phyloP scores from a whole-genome alignment of 2,888 invertebrate genomes.

The Cabera pusaria region DNA sequence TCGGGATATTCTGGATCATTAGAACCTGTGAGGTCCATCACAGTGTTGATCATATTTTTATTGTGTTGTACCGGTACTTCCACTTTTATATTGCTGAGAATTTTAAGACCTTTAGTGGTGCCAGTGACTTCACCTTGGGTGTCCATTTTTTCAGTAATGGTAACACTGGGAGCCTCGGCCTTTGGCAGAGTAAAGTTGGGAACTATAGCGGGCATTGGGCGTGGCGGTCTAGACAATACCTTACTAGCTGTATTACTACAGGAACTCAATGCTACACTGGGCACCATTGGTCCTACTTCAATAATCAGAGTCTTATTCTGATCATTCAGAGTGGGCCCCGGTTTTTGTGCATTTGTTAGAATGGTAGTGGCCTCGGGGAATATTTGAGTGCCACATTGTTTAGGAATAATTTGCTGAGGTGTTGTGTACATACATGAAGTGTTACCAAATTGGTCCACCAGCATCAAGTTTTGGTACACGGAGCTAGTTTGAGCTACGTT shows the following conservation, averaged over 20 bases:
- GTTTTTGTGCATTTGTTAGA: slow-evolving; percentile 46
- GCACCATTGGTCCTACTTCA: slow-evolving; percentile 66
- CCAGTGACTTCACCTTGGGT: slow-evolving; percentile 50
- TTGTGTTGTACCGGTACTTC: slow-evolving; percentile 77
- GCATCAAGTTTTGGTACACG: slow-evolving; percentile 77
- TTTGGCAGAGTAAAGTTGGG: slow-evolving; percentile 27
- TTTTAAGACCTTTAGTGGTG: slow-evolving; percentile 70
- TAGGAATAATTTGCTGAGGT: slow-evolving; percentile 60
- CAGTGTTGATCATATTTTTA: slow-evolving; percentile 72
- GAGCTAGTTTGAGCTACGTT: slow-evolving; percentile 66
- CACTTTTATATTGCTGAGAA: slow-evolving; percentile 79
- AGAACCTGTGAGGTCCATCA: slow-evolving; percentile 71
- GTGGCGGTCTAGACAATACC: slow-evolving; percentile 9
- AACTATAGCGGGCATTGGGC: slow-evolving; percentile 17
- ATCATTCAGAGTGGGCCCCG: slow-evolving; percentile 48
- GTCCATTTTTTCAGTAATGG: slow-evolving; percentile 31
- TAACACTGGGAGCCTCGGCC: slow-evolving; percentile 28
- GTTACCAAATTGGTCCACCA: slow-evolving; percentile 73
- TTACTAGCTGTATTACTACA: slow-evolving; percentile 27
- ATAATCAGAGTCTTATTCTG: slow-evolving; percentile 65
- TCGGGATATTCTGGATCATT: slow-evolving; percentile 57
- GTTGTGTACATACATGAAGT: slow-evolving; percentile 70
- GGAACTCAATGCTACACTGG: slow-evolving; percentile 33
- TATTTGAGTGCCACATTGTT: slow-evolving; percentile 50
- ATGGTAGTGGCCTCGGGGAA: slow-evolving; percentile 47